Evolutionary conservation across 2,888 invertebrate species (phyloP).

Genomic region (Agriopis aurantiaria): DNA sequence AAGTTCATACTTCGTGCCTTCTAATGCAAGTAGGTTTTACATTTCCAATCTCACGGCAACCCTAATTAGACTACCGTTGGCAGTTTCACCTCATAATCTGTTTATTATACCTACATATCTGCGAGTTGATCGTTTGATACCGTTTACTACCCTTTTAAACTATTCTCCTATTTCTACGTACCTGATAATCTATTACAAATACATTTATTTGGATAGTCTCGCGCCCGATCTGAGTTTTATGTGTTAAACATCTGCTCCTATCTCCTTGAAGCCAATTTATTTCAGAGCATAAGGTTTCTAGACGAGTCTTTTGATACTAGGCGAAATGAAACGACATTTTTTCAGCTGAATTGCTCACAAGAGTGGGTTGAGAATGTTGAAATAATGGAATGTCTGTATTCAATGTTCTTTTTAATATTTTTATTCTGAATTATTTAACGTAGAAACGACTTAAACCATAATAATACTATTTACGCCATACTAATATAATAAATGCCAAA

Average conservation of each 20-base stretch:
- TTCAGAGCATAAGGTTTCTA: slow-evolving; percentile 19
- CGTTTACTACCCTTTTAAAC: slow-evolving; percentile 12
- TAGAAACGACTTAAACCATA: too few relatives aligned
- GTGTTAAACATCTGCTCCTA: slow-evolving; percentile 22
- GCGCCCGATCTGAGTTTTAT: slow-evolving; percentile 16
- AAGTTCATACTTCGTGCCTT: too few relatives aligned
- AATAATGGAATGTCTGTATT: slow-evolving; percentile 7
- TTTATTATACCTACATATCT: not conserved
- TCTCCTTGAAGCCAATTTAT: slow-evolving; percentile 21
- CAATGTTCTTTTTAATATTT: not conserved
- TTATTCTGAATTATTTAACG: slow-evolving; percentile 1
- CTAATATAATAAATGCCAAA: too few relatives aligned
- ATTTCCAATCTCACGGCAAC: not conserved
- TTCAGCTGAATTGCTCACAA: slow-evolving; percentile 11
- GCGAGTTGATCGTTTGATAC: not conserved
- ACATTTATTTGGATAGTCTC: slow-evolving; percentile 12
- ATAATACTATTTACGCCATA: too few relatives aligned
- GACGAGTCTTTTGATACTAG: slow-evolving; percentile 9
- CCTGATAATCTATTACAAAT: slow-evolving; percentile 20
- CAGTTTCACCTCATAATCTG: not conserved
- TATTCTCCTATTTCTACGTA: slow-evolving; percentile 3
- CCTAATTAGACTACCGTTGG: not conserved
- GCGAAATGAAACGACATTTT: slow-evolving; percentile 14
- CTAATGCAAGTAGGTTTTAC: too few relatives aligned
- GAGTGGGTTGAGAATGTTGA: slow-evolving; percentile 3